Percentiles rank a stretch among this genome's conserved stretches.
phyloP scores from a whole-genome alignment of 2,113 vertebrate genomes.

The Lampris incognitus region DNA sequence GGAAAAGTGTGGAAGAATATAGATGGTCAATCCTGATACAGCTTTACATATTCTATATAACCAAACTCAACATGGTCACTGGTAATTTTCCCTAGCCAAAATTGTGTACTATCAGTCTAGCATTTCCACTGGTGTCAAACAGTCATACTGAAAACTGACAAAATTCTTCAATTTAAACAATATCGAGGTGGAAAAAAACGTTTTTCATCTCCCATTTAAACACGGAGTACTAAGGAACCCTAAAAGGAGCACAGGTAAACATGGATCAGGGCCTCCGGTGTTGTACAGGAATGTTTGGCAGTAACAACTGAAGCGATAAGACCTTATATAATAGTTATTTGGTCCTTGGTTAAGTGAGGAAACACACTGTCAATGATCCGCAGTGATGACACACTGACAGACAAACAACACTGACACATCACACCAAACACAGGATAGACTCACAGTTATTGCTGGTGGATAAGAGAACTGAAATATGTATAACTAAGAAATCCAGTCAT shows the following conservation, averaged over 20 bases:
- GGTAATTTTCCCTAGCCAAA: too few species aligned
- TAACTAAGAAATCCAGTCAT: background rate
- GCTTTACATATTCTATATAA: too few species aligned
- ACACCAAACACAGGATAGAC: constrained; percentile 11
- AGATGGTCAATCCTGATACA: too few species aligned
- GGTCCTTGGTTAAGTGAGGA: constrained; percentile 41
- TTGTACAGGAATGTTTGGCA: constrained; percentile 46
- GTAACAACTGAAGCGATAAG: constrained; percentile 45
- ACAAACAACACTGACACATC: background rate
- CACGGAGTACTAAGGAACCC: background rate
- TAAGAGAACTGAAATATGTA: background rate
- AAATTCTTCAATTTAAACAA: background rate
- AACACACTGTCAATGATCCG: constrained; percentile 8
- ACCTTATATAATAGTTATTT: constrained; percentile 26
- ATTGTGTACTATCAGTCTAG: too few species aligned
- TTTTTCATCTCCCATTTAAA: too few species aligned
- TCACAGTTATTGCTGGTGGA: constrained; percentile 40
- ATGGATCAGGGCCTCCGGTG: background rate
- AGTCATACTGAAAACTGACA: too few species aligned
- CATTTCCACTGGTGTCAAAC: too few species aligned
- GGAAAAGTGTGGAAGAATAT: too few species aligned
- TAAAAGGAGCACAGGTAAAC: background rate
- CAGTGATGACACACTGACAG: constrained; percentile 5
- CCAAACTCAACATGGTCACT: too few species aligned
- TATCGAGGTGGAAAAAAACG: background rate